phyloP scores from a whole-genome alignment of 2,888 invertebrate genomes.

The Rhimphoctona megacephalus region DNA sequence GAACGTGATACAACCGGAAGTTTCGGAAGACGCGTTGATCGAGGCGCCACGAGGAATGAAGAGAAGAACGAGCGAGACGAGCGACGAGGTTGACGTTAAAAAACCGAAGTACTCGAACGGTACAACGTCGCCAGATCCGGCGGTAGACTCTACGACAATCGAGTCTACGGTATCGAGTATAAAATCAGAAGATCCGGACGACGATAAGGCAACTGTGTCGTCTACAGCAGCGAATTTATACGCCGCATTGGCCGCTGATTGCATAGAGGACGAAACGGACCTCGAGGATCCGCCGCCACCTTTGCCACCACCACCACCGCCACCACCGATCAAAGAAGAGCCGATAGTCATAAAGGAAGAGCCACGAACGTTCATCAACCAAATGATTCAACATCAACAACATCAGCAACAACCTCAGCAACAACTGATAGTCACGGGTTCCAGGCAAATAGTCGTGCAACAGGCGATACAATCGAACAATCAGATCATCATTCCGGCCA shows the following conservation, averaged over 20 bases:
- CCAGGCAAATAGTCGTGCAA: constrained; percentile 86
- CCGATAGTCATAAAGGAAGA: constrained; percentile 70
- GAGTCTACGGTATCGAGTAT: constrained; percentile 85
- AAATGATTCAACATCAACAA: constrained; percentile 76
- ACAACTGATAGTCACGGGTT: constrained; percentile 83
- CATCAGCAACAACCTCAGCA: constrained; percentile 79
- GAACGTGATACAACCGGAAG: constrained; percentile 79
- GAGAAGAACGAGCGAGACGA: constrained; percentile 83
- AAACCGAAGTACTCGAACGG: constrained; percentile 84
- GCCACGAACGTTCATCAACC: constrained; percentile 70
- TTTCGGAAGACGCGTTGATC: constrained; percentile 80
- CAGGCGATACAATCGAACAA: constrained; percentile 80
- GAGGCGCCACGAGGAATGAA: constrained; percentile 83
- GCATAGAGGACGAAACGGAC: constrained; percentile 90
- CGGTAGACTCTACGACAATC: constrained; percentile 82
- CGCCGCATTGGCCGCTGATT: constrained; percentile 93
- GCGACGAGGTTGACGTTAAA: constrained; percentile 84
- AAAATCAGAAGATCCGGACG: constrained; percentile 84
- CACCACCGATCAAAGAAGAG: constrained; percentile 41
- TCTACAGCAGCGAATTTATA: constrained; percentile 94
- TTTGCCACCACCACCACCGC: constrained; percentile 33
- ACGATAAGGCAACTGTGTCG: constrained; percentile 88
- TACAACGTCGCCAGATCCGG: constrained; percentile 82
- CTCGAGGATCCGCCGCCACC: constrained; percentile 84
- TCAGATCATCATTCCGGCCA: constrained; percentile 80